Percentiles rank a stretch among this genome's conserved stretches.
These are phyloP conservation scores for Brachionus angularis DNA, from an alignment of 1,140 invertebrate genomes.

Conservation along the genomic window DNA sequence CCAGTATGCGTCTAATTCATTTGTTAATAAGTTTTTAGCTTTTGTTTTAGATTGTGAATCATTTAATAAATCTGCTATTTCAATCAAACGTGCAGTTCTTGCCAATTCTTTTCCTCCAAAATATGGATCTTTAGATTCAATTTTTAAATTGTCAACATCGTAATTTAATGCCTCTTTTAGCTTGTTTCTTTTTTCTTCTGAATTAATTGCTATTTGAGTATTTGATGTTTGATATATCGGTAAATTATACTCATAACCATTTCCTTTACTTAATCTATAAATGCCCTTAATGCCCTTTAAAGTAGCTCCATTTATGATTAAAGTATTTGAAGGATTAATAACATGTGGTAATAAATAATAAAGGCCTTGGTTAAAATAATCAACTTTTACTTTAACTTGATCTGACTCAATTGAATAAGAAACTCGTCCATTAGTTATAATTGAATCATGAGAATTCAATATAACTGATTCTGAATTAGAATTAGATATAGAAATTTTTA, in stretches of 20 bases:
- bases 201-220: neutral
- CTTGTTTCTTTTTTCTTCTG: constrained; percentile 10
- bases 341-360: constrained; percentile 25
- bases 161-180: neutral
- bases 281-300: constrained; percentile 12
- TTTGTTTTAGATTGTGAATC: neutral
- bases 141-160: constrained; percentile 2
- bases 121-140: constrained; percentile 17
- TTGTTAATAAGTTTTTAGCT: neutral
- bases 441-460: neutral
- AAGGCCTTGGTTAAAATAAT: neutral
- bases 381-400: constrained; percentile 4
- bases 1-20: constrained; percentile 21
- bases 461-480: neutral
- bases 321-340: constrained; percentile 2
- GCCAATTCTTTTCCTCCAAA: constrained; percentile 28
- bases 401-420: neutral
- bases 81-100: neutral
- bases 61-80: constrained; percentile 32
- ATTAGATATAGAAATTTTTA: constrained; percentile 3
- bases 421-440: constrained; percentile 17
- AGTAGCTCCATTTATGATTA: neutral
- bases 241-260: constrained; percentile 2
- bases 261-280: neutral
- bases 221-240: neutral